Conservation (phyloP, 2,113 vertebrate species). For the Limanda limanda region DNA sequence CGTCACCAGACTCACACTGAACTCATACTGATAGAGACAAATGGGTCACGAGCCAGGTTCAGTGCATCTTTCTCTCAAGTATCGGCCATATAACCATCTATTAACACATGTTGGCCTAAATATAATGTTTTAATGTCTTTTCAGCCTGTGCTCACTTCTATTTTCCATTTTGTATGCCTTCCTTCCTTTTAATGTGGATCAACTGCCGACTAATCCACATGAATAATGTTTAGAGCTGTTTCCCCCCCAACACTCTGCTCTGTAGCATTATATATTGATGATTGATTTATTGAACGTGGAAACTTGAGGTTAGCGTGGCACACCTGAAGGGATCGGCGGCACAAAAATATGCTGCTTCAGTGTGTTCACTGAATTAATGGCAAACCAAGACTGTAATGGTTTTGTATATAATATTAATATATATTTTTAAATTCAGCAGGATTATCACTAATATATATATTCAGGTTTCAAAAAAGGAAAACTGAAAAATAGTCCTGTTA, state of each 20-base stretch:
- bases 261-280: slow-evolving; percentile 3
- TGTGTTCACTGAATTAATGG: background rate
- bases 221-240: slow-evolving; percentile 5
- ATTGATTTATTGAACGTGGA: slow-evolving; percentile 13
- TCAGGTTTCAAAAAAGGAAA: background rate
- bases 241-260: background rate
- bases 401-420: background rate
- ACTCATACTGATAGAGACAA: background rate
- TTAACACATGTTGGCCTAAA: background rate
- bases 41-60: background rate
- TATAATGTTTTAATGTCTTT: too few relatives aligned
- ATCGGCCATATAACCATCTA: background rate
- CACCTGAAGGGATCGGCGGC: background rate
- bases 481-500: background rate
- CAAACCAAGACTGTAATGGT: background rate
- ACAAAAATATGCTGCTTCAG: background rate
- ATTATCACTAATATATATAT: background rate
- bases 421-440: background rate
- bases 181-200: background rate
- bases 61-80: background rate
- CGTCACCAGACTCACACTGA: background rate
- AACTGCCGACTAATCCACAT: background rate
- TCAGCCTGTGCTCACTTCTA: background rate
- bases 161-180: background rate
- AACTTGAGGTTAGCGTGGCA: background rate